A percentile compares a stretch with the other conserved stretches of the same genome.
These are phyloP conservation scores for Tonatia bakeri DNA, from an alignment of 2,113 vertebrate species.

Conservation along the genomic window DNA sequence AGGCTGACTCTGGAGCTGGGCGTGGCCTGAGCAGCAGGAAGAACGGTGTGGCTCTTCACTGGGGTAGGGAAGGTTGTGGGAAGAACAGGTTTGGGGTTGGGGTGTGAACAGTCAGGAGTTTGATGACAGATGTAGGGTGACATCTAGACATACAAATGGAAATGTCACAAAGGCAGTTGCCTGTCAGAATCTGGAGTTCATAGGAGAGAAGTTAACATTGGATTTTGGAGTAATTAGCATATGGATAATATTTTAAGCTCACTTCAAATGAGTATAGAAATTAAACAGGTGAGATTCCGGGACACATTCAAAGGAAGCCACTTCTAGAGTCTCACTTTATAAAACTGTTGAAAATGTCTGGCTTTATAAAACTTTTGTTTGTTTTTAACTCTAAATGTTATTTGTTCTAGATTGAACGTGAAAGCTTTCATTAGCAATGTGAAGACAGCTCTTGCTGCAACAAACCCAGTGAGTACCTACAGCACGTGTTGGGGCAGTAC, in stretches of 20 bases:
- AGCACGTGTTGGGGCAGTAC: neutral
- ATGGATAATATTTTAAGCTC: neutral
- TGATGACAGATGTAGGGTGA: neutral
- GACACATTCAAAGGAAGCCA: neutral
- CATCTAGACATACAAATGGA: neutral
- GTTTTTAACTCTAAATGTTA: conserved; percentile 17
- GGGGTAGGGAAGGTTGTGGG: neutral
- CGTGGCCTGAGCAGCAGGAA: neutral
- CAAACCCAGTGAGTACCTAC: conserved; percentile 90
- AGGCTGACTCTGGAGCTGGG: neutral
- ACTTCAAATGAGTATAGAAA: neutral
- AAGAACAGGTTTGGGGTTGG: neutral
- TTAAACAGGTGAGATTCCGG: neutral
- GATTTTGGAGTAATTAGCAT: neutral
- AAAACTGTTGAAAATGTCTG: neutral
- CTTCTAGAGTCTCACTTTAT: neutral
- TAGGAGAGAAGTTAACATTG: neutral
- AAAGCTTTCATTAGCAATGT: conserved; percentile 98
- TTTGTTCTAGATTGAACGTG: conserved; percentile 89
- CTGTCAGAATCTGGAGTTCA: neutral
- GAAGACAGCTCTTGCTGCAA: conserved; percentile 96
- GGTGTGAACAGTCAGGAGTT: neutral
- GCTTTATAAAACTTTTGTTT: conserved; percentile 25
- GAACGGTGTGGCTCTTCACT: neutral
- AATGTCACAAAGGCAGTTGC: neutral